Percentiles rank a stretch among this genome's conserved stretches.
These are phyloP conservation scores for Tiliqua scincoides DNA, from an alignment of 2,113 vertebrate species.

Conservation along the genomic window DNA sequence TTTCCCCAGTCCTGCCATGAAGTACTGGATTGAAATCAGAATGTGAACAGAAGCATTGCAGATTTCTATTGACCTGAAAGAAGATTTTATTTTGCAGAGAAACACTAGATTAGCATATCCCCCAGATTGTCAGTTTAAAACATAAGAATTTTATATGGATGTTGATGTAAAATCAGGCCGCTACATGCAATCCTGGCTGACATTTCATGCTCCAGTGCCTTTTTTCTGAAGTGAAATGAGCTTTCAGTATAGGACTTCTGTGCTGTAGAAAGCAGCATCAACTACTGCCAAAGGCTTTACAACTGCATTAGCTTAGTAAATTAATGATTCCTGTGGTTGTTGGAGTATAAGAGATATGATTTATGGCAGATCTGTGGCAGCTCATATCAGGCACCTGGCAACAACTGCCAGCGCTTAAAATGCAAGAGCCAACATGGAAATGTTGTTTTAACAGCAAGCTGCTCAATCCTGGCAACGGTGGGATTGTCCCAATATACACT, in stretches of 20 bases:
- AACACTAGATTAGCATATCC: not conserved
- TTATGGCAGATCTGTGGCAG: conserved; percentile 18
- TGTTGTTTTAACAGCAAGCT: conserved; percentile 38
- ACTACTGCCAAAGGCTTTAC: not conserved
- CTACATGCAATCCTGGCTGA: not conserved
- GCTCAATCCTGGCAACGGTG: not conserved
- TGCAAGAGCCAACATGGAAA: not conserved
- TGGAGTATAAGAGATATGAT: not conserved
- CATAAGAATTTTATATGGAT: not conserved
- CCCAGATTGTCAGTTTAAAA: not conserved
- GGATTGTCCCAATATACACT: not conserved
- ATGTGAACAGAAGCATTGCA: not conserved
- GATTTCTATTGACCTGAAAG: not conserved
- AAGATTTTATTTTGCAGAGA: not conserved
- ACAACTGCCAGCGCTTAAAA: not conserved
- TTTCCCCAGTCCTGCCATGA: not conserved
- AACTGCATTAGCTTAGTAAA: not conserved
- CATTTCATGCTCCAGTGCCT: not conserved
- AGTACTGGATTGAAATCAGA: not conserved
- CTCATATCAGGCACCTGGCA: not conserved
- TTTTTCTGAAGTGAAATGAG: not conserved
- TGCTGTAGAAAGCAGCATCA: not conserved
- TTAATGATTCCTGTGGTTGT: not conserved
- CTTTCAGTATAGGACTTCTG: not conserved
- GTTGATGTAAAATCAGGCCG: not conserved